phyloP scores from a whole-genome alignment of 53 echinoderm and acorn worm species.

The Mesocentrotus franciscanus region DNA sequence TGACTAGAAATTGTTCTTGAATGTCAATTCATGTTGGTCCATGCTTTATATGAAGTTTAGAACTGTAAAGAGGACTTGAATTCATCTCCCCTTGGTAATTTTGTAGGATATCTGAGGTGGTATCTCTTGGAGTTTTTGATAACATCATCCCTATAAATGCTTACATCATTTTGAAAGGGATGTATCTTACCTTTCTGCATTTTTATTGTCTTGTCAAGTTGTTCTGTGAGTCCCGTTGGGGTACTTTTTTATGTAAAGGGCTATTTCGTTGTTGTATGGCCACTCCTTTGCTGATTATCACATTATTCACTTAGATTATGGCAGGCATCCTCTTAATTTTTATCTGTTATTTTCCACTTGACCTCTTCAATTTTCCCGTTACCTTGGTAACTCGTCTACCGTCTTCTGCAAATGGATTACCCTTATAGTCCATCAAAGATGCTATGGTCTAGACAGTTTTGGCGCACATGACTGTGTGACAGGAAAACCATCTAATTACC shows the following conservation, averaged over 20 bases:
- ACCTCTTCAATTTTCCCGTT: constrained; percentile 39
- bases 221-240: background rate
- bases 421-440: background rate
- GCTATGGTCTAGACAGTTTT: background rate
- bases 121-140: background rate
- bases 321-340: background rate
- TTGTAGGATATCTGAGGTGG: background rate
- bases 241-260: background rate
- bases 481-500: background rate
- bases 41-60: background rate
- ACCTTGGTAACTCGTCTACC: constrained; percentile 9
- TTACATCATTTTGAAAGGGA: background rate
- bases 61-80: background rate
- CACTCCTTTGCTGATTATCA: background rate
- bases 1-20: background rate
- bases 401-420: constrained; percentile 13
- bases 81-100: background rate
- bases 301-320: background rate
- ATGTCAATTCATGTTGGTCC: background rate
- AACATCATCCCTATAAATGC: background rate
- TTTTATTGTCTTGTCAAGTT: background rate
- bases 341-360: background rate
- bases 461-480: background rate
- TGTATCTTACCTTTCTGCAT: background rate
- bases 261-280: background rate